phyloP scores from a whole-genome alignment of 2,888 invertebrate genomes.

The Kryphioiulus occultus region DNA sequence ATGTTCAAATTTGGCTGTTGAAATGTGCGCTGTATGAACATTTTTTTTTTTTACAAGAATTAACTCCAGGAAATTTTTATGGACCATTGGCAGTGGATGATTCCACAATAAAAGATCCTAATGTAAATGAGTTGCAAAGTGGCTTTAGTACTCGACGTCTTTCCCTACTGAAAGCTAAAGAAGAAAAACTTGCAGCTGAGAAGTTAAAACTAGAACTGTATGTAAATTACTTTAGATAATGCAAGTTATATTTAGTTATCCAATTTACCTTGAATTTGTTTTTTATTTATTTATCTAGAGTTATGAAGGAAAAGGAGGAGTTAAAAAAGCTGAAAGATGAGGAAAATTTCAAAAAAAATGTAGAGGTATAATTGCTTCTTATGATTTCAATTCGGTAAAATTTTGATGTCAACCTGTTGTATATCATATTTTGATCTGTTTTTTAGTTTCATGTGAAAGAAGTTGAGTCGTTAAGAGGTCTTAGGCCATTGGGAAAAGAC shows the following conservation, averaged over 20 bases:
- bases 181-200: neutral
- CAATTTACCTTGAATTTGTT: neutral
- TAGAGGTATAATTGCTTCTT: neutral
- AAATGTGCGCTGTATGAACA: neutral
- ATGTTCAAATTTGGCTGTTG: neutral
- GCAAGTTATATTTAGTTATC: neutral
- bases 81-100: neutral
- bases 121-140: neutral
- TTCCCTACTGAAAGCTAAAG: neutral
- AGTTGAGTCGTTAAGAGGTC: neutral
- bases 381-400: neutral
- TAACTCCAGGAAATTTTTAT: neutral
- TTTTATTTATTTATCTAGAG: neutral
- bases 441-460: neutral
- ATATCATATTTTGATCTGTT: neutral
- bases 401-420: neutral
- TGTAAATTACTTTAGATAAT: neutral
- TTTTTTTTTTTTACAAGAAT: neutral
- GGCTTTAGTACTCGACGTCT: neutral
- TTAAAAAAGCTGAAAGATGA: neutral
- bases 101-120: neutral
- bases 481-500: conserved; percentile 35
- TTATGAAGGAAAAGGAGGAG: neutral
- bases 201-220: neutral
- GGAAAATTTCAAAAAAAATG: neutral